Evolutionary conservation across 2,113 vertebrate genomes (phyloP).

Genomic region (Calonectris borealis): DNA sequence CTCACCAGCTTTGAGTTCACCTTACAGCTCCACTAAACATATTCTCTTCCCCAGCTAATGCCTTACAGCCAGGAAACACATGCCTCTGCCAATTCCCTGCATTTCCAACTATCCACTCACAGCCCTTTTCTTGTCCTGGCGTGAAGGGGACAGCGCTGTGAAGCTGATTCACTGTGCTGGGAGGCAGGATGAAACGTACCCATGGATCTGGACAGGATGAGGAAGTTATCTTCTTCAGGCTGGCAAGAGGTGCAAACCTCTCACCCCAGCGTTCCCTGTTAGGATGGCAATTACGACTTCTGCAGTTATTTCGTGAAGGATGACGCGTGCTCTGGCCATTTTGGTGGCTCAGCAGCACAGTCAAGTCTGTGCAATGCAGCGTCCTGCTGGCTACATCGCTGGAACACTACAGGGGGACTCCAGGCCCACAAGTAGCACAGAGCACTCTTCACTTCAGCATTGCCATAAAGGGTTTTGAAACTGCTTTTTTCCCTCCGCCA

Average conservation of each 20-base stretch:
- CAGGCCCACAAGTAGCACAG: not conserved
- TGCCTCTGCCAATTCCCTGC: not conserved
- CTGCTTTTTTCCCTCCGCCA: not conserved
- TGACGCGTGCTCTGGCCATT: not conserved
- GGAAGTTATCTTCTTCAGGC: not conserved
- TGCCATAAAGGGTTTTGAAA: not conserved
- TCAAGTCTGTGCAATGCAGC: accelerated
- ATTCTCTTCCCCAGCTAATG: not conserved
- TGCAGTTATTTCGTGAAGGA: not conserved
- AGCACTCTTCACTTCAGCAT: not conserved
- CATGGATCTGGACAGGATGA: not conserved
- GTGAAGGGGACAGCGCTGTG: accelerated
- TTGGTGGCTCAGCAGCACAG: not conserved
- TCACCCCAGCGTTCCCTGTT: accelerated
- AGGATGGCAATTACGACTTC: not conserved
- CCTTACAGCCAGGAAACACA: not conserved
- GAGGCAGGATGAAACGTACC: not conserved
- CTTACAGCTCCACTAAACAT: not conserved
- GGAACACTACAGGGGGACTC: too few relatives aligned
- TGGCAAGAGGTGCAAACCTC: not conserved
- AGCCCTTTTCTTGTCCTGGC: not conserved
- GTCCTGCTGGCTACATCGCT: not conserved
- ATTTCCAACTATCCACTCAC: not conserved
- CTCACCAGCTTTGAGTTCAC: not conserved
- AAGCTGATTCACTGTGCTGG: not conserved